Percentiles rank a stretch among this genome's conserved stretches.
Conservation (phyloP, 2,113 vertebrate genomes). For the Parus major region DNA sequence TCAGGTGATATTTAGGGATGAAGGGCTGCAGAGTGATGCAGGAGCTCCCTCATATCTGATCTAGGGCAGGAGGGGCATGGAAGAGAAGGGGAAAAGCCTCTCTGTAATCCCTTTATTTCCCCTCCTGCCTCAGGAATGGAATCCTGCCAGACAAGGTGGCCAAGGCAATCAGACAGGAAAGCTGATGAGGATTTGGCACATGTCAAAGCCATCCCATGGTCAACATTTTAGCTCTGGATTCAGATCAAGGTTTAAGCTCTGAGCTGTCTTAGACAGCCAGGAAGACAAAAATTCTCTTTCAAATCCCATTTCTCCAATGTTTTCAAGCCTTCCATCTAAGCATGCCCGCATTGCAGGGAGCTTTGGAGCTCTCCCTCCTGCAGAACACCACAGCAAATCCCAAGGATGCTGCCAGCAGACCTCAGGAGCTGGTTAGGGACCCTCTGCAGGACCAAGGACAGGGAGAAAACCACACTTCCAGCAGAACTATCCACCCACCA, state of each 20-base stretch:
- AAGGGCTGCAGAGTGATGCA: not conserved
- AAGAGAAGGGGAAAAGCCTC: not conserved
- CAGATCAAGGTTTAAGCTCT: not conserved
- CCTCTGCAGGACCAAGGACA: conserved; percentile 46
- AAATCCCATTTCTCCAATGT: not conserved
- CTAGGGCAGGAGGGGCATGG: not conserved
- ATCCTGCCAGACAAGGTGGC: not conserved
- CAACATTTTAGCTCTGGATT: not conserved
- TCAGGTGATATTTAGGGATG: not conserved
- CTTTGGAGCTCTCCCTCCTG: not conserved
- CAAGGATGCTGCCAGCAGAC: not conserved
- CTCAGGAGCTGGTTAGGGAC: not conserved
- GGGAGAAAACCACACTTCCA: not conserved
- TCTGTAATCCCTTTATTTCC: not conserved
- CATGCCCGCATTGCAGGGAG: not conserved
- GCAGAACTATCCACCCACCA: not conserved
- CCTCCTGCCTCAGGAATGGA: not conserved
- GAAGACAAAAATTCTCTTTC: not conserved
- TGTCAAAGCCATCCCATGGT: not conserved
- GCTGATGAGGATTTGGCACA: not conserved
- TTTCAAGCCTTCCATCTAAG: not conserved
- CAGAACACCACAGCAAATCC: not conserved
- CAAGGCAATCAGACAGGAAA: not conserved
- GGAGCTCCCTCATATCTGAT: not conserved
- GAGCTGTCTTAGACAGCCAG: not conserved